These are phyloP conservation scores for Rosalia funebris DNA, from an alignment of 2,888 invertebrate genomes.

Conservation along the genomic window DNA sequence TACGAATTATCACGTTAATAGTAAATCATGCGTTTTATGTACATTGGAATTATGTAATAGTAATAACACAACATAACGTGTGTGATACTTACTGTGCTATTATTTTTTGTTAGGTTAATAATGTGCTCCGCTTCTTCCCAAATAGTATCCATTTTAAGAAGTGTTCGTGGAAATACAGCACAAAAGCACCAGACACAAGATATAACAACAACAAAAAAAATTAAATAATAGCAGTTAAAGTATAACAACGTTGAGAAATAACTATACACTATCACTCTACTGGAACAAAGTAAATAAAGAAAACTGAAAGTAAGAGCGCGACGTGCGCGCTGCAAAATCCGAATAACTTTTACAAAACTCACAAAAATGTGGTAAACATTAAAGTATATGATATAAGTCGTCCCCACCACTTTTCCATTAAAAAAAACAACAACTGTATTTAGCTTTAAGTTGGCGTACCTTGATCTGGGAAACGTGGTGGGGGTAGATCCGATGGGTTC, in stretches of 20 bases:
- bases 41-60: too few relatives aligned
- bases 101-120: constrained; percentile 43
- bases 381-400: constrained; percentile 33
- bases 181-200: constrained; percentile 31
- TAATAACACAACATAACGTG: too few relatives aligned
- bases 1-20: too few relatives aligned
- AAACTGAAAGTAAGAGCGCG: constrained; percentile 38
- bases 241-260: constrained; percentile 10
- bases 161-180: constrained; percentile 22
- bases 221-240: not conserved
- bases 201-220: not conserved
- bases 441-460: constrained; percentile 15
- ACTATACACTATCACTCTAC: constrained; percentile 29
- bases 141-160: constrained; percentile 41
- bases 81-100: constrained; percentile 44
- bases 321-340: constrained; percentile 26
- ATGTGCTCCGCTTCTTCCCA: constrained; percentile 47
- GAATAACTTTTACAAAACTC: constrained; percentile 43
- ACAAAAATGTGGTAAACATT: constrained; percentile 41
- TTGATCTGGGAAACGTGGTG: constrained; percentile 1
- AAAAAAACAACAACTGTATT: constrained; percentile 28
- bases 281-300: constrained; percentile 26
- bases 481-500: constrained; percentile 9
- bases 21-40: too few relatives aligned
- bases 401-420: constrained; percentile 26